phyloP scores from a whole-genome alignment of 2,888 invertebrate genomes.

The Hofmannophila pseudospretella region DNA sequence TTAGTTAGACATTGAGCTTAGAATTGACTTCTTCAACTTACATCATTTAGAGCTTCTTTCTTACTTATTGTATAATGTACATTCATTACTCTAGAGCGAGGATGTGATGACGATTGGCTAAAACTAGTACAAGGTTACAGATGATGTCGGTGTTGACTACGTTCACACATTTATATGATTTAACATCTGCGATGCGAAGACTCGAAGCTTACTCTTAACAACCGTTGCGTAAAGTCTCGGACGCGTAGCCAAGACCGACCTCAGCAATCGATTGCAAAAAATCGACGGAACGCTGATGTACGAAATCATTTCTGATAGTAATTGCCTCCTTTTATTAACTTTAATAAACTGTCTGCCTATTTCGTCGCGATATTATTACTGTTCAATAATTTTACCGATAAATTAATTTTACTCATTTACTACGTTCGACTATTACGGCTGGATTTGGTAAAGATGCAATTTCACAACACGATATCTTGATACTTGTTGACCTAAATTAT shows the following conservation, averaged over 20 bases:
- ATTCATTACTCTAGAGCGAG: conserved; percentile 5
- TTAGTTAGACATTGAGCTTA: too few species aligned
- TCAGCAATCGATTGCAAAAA: conserved; percentile 22
- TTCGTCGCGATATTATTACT: conserved; percentile 15
- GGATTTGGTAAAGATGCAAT: conserved; percentile 1
- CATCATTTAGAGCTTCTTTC: too few species aligned
- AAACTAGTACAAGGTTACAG: conserved; percentile 33
- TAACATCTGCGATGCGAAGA: conserved; percentile 21
- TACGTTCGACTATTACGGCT: conserved; percentile 7
- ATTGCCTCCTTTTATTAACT: conserved; percentile 12
- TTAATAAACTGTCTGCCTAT: conserved; percentile 4
- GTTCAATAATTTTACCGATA: conserved; percentile 19
- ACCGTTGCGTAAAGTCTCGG: conserved; percentile 14
- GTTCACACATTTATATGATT: conserved; percentile 22
- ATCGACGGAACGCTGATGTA: conserved; percentile 15
- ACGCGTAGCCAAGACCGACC: conserved; percentile 10
- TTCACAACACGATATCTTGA: not conserved
- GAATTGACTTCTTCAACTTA: too few species aligned
- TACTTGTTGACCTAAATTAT: not conserved
- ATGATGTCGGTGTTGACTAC: conserved; percentile 25
- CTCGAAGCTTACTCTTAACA: conserved; percentile 17
- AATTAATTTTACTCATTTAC: conserved; percentile 3
- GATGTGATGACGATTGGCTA: conserved; percentile 16
- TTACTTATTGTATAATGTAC: not conserved
- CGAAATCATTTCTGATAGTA: conserved; percentile 14